Evolutionary conservation across 2,888 invertebrate species (phyloP).

Genomic region (Limnephilus auricula): DNA sequence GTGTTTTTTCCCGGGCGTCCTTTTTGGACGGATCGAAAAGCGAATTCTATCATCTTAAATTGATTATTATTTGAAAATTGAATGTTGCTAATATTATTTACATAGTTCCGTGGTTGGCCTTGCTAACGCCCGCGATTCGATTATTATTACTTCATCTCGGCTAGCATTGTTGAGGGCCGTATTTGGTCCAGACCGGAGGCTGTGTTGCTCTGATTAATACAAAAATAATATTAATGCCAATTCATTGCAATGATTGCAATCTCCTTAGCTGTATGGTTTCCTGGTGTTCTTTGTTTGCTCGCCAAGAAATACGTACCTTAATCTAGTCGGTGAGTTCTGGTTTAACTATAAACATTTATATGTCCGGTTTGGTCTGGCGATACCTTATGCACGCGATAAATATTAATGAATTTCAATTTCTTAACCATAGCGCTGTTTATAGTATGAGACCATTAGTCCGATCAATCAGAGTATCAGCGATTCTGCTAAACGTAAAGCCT

Average conservation of each 20-base stretch:
- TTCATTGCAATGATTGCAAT: constrained; percentile 14
- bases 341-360: background rate
- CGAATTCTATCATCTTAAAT: background rate
- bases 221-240: constrained; percentile 5
- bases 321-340: background rate
- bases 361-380: constrained; percentile 7
- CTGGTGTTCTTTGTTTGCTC: constrained; percentile 44
- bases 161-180: background rate
- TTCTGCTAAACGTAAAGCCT: background rate
- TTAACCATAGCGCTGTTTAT: background rate
- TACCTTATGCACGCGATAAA: too few relatives aligned
- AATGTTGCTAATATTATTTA: background rate
- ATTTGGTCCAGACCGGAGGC: constrained; percentile 40
- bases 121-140: constrained; percentile 24
- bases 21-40: too few relatives aligned
- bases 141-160: background rate
- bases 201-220: constrained; percentile 41
- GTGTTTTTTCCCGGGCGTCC: too few relatives aligned
- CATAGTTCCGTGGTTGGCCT: constrained; percentile 24
- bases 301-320: background rate
- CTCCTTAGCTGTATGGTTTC: background rate
- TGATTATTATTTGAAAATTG: background rate
- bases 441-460: background rate
- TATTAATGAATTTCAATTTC: background rate
- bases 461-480: background rate